Evolutionary conservation across 2,113 vertebrate genomes (phyloP), one percentile per base, ranked within the genome.

Genomic region (Rutilus rutilus): DNA sequence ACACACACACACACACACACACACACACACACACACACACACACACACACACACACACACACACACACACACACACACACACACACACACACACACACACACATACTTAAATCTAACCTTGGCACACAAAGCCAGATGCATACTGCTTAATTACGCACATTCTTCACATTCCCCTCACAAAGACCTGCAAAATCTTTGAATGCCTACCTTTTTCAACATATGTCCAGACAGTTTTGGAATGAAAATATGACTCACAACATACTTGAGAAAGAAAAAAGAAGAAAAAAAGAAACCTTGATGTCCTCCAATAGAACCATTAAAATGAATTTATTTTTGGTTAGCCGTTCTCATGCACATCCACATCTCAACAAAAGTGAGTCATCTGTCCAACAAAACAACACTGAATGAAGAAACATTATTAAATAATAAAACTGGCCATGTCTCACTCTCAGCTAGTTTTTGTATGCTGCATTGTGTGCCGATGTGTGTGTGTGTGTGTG

Each of bases 351-450:
- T 25, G 39, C 25, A 83, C 67, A 79, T 78, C 79, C 50, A 11
- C 50, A 23, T 59, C 42, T 45, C 65, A 71, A 62, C 42, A 74
- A 74, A 78, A 60, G 42, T 83, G 64, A 52, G 65, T 86, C 76
- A 86, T 64, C 67, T 52, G 81, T 42, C 81, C 86, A 78, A 86
- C 25, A 75, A 84, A 65, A 79, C 36, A 85, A 57, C 50, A 25
- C 7, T 42, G 54, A 78, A 74, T 71, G 10, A 78, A 64, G 21
- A 86, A 83, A 71, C 5, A 84, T 27, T n/a, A 54, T 33, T 79
- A 47, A 47, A 81, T 36, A 65, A 50, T 75, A 76, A 73, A 52
- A 52, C 10, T 17, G 42, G 15, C 39, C 83, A 50, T 14, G 74
- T 23, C 14, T 42, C 12, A n/a, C 59, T 23, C 14, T 42, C 12